These are phyloP conservation scores for Epinephelus lanceolatus DNA, from an alignment of 2,113 vertebrate species.

Conservation along the genomic window DNA sequence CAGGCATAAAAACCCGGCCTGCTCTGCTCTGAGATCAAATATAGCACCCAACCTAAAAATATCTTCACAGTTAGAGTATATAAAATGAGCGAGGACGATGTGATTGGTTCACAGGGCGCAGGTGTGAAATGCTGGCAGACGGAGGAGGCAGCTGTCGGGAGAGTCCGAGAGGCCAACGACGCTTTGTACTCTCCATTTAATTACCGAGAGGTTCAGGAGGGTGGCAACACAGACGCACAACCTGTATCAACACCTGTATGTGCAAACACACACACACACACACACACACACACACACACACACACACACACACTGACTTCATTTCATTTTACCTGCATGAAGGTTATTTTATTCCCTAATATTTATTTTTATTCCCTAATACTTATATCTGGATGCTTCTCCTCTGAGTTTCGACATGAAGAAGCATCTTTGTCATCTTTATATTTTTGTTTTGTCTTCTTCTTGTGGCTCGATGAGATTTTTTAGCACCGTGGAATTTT, in stretches of 20 bases:
- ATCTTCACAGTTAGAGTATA: background rate
- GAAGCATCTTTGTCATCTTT: slow-evolving; percentile 16
- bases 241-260: background rate
- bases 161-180: background rate
- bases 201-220: background rate
- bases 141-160: background rate
- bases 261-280: background rate
- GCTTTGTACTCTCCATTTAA: background rate
- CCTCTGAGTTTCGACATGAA: slow-evolving; percentile 2
- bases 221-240: background rate
- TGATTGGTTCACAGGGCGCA: background rate
- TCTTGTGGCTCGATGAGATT: background rate
- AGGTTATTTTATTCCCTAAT: background rate
- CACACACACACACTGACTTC: too few species aligned
- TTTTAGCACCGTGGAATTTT: background rate
- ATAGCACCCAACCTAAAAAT: background rate
- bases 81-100: background rate
- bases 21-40: too few species aligned
- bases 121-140: background rate
- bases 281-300: background rate
- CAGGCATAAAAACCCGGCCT: background rate
- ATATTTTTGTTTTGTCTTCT: background rate
- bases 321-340: background rate
- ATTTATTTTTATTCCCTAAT: background rate
- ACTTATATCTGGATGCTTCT: background rate